Conservation (phyloP, 1,140 invertebrate genomes). For the Drosophila sp. region DNA sequence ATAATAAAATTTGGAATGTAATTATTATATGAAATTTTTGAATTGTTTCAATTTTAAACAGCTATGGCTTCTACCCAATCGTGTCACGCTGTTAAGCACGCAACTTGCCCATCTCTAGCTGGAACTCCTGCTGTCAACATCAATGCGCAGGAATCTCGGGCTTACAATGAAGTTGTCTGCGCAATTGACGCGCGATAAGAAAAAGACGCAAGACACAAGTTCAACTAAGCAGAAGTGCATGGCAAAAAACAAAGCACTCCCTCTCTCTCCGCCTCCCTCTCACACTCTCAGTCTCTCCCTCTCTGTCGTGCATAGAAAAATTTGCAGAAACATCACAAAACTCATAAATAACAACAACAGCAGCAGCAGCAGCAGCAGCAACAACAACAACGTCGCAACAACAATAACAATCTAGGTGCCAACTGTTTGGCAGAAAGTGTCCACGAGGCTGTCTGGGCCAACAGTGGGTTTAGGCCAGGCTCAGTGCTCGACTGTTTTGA, state of each 20-base stretch:
- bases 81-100: neutral
- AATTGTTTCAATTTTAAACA: no score
- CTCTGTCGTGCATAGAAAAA: constrained; percentile 71
- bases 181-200: constrained; percentile 77
- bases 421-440: constrained; percentile 64
- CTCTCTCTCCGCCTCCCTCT: neutral
- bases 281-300: neutral
- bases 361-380: constrained; percentile 35
- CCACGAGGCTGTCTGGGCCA: constrained; percentile 53
- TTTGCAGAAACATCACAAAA: constrained; percentile 82
- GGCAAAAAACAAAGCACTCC: constrained; percentile 21
- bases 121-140: constrained; percentile 79
- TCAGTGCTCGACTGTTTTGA: constrained; percentile 39
- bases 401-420: constrained; percentile 32
- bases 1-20: no score
- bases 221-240: constrained; percentile 34
- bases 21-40: no score
- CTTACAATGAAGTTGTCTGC: constrained; percentile 79
- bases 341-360: constrained; percentile 78
- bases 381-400: constrained; percentile 19
- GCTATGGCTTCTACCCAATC: neutral
- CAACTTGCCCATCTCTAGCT: constrained; percentile 5
- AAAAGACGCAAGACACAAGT: constrained; percentile 53
- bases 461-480: constrained; percentile 10
- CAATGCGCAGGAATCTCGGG: constrained; percentile 69